Conservation (phyloP, 1,140 invertebrate genomes). For the Thaumetopoea pityocampa region DNA sequence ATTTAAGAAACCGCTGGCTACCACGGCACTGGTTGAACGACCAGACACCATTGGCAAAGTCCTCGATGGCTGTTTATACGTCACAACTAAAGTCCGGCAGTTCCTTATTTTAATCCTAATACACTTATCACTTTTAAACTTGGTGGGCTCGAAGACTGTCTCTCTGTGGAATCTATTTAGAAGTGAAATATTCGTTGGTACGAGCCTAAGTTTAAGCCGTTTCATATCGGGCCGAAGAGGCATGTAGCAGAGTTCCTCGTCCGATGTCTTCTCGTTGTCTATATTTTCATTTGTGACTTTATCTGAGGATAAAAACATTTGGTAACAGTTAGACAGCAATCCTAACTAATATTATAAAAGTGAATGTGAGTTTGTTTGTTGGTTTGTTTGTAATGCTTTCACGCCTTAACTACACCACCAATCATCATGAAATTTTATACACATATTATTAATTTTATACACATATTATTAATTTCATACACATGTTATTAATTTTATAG, state of each 20-base stretch:
- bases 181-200: slow-evolving; percentile 21
- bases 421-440: too few species aligned
- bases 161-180: slow-evolving; percentile 29
- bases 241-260: slow-evolving; percentile 43
- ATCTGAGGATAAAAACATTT: slow-evolving; percentile 31
- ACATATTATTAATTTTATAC: too few species aligned
- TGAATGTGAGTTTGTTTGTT: too few species aligned
- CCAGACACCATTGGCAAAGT: slow-evolving; percentile 9
- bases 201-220: slow-evolving; percentile 38
- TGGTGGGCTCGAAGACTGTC: slow-evolving; percentile 41
- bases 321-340: too few species aligned
- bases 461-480: too few species aligned
- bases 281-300: slow-evolving; percentile 17
- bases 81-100: slow-evolving; percentile 31
- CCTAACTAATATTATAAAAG: too few species aligned
- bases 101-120: slow-evolving; percentile 51
- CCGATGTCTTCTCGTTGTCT: slow-evolving; percentile 29
- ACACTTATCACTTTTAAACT: slow-evolving; percentile 27
- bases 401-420: too few species aligned
- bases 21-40: slow-evolving; percentile 22
- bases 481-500: too few species aligned
- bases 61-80: slow-evolving; percentile 16
- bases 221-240: slow-evolving; percentile 33
- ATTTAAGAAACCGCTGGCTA: slow-evolving; percentile 46
- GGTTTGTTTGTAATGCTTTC: too few species aligned